These are phyloP conservation scores for Triops longicaudatus DNA, from an alignment of 1,140 invertebrate species.

Conservation along the genomic window DNA sequence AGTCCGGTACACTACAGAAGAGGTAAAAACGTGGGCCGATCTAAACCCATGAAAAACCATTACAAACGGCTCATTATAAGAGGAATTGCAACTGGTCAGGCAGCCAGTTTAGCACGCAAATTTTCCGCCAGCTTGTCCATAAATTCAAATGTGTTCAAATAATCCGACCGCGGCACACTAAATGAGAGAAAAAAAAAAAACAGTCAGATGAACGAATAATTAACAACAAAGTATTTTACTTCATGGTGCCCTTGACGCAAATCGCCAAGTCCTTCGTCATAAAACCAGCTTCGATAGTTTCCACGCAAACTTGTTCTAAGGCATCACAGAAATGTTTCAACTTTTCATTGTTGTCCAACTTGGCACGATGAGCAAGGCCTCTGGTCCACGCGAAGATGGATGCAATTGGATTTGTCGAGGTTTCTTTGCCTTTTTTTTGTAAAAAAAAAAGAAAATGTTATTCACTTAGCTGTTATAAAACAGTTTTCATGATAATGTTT, in stretches of 20 bases:
- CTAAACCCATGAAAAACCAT: neutral
- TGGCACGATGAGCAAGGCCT: constrained; percentile 38
- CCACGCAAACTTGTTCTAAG: constrained; percentile 52
- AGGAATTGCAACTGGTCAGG: neutral
- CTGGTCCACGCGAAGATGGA: constrained; percentile 39
- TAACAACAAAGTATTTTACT: constrained; percentile 23
- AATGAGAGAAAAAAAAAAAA: neutral
- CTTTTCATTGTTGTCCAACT: constrained; percentile 49
- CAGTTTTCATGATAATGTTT: neutral
- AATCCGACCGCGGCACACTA: constrained; percentile 57
- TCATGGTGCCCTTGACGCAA: constrained; percentile 51
- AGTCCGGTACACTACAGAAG: too few species aligned
- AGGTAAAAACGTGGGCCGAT: too few species aligned
- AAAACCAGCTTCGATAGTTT: constrained; percentile 52
- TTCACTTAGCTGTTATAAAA: neutral
- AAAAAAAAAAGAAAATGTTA: too few species aligned
- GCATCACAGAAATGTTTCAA: constrained; percentile 43
- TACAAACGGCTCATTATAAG: neutral
- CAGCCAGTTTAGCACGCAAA: constrained; percentile 55
- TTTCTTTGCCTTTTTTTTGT: constrained; percentile 45
- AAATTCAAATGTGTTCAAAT: constrained; percentile 96
- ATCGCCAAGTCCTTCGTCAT: constrained; percentile 62
- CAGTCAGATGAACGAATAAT: constrained; percentile 2
- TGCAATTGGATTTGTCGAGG: constrained; percentile 55
- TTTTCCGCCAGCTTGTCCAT: constrained; percentile 93